These are phyloP conservation scores for Dasyornis broadbenti DNA, from an alignment of 2,113 vertebrate species.

Conservation along the genomic window DNA sequence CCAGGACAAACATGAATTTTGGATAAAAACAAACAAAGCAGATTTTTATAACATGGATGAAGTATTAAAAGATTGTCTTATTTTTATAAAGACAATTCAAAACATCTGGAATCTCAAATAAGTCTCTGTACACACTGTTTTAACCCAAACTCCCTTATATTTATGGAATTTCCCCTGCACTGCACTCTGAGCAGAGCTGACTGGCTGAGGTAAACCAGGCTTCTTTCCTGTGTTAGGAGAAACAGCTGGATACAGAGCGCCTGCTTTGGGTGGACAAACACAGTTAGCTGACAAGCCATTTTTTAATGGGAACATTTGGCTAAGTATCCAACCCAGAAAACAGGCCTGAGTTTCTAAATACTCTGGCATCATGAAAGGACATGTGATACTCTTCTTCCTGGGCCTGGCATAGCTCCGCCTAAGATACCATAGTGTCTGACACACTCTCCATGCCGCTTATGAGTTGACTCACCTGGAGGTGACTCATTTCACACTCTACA, in stretches of 20 bases:
- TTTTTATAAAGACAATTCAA: background rate
- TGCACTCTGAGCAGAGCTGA: background rate
- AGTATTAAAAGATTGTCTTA: background rate
- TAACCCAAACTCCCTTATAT: background rate
- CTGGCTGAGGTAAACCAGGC: background rate
- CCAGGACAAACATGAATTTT: background rate
- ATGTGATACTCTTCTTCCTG: background rate
- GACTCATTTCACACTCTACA: background rate
- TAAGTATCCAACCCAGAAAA: background rate
- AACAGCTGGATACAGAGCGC: background rate
- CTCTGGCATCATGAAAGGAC: background rate
- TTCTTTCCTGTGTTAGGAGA: background rate
- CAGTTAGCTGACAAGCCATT: background rate
- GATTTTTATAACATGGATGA: background rate
- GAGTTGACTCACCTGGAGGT: background rate
- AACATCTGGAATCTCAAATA: slow-evolving; percentile 33
- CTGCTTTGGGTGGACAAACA: background rate
- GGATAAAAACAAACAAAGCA: background rate
- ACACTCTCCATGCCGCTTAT: background rate
- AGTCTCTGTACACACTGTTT: background rate
- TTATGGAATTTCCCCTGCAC: slow-evolving; percentile 13
- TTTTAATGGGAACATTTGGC: background rate
- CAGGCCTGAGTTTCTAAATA: background rate
- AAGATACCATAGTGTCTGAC: background rate
- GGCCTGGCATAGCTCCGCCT: background rate